These are phyloP conservation scores for Drosophila tani DNA, from an alignment of 1,140 invertebrate genomes.

Conservation along the genomic window DNA sequence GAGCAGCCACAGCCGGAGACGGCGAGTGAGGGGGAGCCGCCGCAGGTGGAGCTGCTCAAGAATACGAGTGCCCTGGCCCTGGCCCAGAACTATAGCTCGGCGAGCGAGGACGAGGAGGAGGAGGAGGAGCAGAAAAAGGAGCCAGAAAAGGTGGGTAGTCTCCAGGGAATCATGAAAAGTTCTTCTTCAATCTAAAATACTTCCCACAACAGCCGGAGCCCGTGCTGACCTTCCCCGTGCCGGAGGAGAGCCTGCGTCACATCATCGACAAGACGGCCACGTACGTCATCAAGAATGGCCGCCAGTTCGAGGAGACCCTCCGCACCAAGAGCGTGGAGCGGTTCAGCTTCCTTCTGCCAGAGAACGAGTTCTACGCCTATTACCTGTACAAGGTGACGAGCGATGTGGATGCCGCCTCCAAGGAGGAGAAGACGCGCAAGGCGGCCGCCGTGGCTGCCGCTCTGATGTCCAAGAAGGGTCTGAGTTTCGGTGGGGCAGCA, in stretches of 20 bases:
- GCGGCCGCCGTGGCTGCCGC: constrained; percentile 70
- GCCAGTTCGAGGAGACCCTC: constrained; percentile 95
- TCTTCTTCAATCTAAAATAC: fast-evolving
- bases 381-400: constrained; percentile 88
- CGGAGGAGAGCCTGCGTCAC: constrained; percentile 92
- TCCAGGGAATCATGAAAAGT: neutral
- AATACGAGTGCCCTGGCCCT: constrained; percentile 86
- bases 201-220: constrained; percentile 39
- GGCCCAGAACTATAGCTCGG: constrained; percentile 87
- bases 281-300: constrained; percentile 97
- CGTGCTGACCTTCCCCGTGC: constrained; percentile 86
- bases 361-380: constrained; percentile 91
- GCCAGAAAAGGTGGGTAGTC: neutral
- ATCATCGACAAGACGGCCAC: constrained; percentile 98
- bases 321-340: constrained; percentile 93
- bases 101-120: constrained; percentile 85
- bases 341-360: constrained; percentile 92
- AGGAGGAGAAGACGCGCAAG: constrained; percentile 76
- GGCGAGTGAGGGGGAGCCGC: constrained; percentile 31
- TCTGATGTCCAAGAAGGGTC: constrained; percentile 75
- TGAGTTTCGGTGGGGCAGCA: constrained; percentile 43
- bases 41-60: constrained; percentile 75
- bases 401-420: constrained; percentile 77
- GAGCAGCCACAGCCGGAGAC: constrained; percentile 47
- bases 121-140: constrained; percentile 75